Evolutionary conservation across 2,113 vertebrate genomes (phyloP).

Genomic region (Myiozetetes cayanensis): DNA sequence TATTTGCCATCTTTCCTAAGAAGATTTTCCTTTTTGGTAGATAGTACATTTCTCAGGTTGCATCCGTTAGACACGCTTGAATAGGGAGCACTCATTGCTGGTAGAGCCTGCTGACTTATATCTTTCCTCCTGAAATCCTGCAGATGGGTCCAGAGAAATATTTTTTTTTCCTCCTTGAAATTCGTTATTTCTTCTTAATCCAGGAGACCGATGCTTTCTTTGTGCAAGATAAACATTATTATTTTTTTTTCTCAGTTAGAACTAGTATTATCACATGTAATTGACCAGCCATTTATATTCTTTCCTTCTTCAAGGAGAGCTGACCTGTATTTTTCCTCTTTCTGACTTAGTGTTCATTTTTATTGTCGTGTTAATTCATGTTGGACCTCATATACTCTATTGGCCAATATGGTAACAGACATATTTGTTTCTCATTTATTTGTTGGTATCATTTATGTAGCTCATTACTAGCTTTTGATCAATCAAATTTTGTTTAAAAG

Average conservation of each 20-base stretch:
- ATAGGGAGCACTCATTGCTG: not conserved
- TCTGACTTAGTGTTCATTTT: not conserved
- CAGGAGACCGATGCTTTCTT: not conserved
- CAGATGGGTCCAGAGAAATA: not conserved
- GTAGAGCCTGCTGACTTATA: not conserved
- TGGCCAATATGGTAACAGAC: not conserved
- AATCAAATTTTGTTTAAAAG: not conserved
- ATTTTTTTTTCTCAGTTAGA: not conserved
- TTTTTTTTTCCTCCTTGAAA: not conserved
- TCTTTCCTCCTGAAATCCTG: not conserved
- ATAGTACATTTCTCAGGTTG: not conserved
- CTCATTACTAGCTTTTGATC: not conserved
- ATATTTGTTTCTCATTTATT: not conserved
- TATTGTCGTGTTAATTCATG: not conserved
- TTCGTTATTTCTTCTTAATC: not conserved
- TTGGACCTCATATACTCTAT: not conserved
- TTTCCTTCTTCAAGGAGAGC: not conserved
- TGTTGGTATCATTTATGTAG: not conserved
- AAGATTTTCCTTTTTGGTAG: not conserved
- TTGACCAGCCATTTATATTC: not conserved
- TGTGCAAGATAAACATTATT: not conserved
- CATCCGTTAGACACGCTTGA: not conserved
- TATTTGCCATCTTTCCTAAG: not conserved
- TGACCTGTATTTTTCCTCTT: not conserved
- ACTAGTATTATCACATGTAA: not conserved